Evolutionary conservation across 2,888 invertebrate genomes (phyloP), one percentile per base, ranked within the genome.

Genomic region (Cantharis lateralis): DNA sequence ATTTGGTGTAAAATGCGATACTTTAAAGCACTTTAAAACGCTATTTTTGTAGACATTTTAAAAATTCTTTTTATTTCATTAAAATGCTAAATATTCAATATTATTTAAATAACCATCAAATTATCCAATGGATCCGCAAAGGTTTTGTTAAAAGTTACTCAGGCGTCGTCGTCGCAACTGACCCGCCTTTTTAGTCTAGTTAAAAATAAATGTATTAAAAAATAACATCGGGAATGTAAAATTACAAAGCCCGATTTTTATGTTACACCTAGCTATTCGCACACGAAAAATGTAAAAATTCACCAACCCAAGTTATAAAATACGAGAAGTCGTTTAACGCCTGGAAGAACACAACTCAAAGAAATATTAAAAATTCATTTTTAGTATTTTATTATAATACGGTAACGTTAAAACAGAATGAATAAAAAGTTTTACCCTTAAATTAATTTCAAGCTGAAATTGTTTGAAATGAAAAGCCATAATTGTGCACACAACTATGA

Each of bases 1-100:
- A 77, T 77, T 72, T 77, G 76, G 62, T 76, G 71, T 78, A 79
- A 80, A 80, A 77, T 75, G 78, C 62, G 71, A 76, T 72, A n/a
- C 74, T 32, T 63, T 66, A 48, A 73, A 48, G 61, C 62, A 72
- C 32, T 70, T 62, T 28, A 71, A 74, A 71, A 70, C 18, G 69
- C 13, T 15, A 64, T 70, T 61, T 71, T 68, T 20, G 20, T 48
- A 48, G 71, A 71, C 75, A 62, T 62, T 48, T 66, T 24, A 62
- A 70, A 69, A 15, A 9, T 73, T 24, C 9, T 48, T 18, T 18
- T 61, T 48, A n/a, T 13, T 7, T 48, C n/a, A 9, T 48, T 48
- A 48, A 48, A 2, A n/a, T 5, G 20, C 5, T 20, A 20, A 20
- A 3, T 5, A 2, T 18, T 18, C 2, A 3, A 18, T 2, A 18